phyloP scores from a whole-genome alignment of 2,888 invertebrate genomes.

The Andrena hattorfiana region DNA sequence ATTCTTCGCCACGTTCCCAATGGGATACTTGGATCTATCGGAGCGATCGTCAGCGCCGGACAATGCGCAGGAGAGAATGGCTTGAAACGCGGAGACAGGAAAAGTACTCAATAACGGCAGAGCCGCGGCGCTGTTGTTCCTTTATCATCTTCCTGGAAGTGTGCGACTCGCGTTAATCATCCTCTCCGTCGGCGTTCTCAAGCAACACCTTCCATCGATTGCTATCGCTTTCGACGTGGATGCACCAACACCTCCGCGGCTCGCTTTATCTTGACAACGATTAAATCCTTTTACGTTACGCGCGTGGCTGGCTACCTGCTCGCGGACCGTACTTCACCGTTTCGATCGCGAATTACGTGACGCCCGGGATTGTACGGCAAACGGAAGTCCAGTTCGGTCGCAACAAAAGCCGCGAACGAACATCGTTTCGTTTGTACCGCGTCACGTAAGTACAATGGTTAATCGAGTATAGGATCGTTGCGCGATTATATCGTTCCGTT shows the following conservation, averaged over 20 bases:
- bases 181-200: slow-evolving; percentile 27
- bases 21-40: not conserved
- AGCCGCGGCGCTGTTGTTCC: slow-evolving; percentile 9
- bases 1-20: not conserved
- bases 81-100: not conserved
- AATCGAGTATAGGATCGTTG: not conserved
- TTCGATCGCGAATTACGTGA: slow-evolving; percentile 34
- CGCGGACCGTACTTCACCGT: slow-evolving; percentile 10
- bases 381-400: slow-evolving; percentile 21
- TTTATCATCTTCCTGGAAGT: slow-evolving; percentile 42
- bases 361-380: not conserved
- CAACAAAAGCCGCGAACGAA: slow-evolving; percentile 8
- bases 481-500: not conserved
- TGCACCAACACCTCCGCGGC: slow-evolving; percentile 29
- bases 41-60: not conserved
- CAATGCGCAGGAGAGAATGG: slow-evolving; percentile 3
- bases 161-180: slow-evolving; percentile 50
- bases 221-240: slow-evolving; percentile 45
- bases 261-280: slow-evolving; percentile 22
- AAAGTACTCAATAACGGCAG: slow-evolving; percentile 24
- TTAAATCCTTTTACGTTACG: slow-evolving; percentile 16
- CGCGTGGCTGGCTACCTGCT: not conserved
- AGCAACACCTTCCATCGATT: slow-evolving; percentile 45
- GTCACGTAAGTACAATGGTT: not conserved
- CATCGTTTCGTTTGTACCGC: not conserved